phyloP scores from a whole-genome alignment of 2,113 vertebrate genomes.

The Gambusia affinis region DNA sequence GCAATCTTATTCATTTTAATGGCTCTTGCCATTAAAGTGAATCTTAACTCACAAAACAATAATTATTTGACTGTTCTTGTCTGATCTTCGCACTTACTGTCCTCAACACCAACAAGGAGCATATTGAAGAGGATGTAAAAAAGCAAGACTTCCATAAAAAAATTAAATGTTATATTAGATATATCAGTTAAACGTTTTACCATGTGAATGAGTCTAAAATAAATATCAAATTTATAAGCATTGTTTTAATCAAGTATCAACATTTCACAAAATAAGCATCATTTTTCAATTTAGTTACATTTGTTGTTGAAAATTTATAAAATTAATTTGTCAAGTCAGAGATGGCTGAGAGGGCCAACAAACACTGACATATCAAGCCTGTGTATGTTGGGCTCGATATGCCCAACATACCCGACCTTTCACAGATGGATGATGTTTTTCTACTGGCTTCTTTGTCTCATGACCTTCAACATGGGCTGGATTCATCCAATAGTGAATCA shows the following conservation, averaged over 20 bases:
- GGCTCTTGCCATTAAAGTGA: neutral
- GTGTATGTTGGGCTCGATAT: no score
- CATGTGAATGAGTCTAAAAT: neutral
- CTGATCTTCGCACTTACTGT: neutral
- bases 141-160: neutral
- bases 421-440: no score
- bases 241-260: neutral
- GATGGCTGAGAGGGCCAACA: no score
- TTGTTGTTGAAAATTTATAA: no score
- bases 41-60: neutral
- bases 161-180: neutral
- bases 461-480: no score
- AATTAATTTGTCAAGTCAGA: neutral
- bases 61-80: neutral
- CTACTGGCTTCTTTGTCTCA: no score
- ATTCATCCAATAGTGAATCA: no score
- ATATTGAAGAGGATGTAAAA: neutral
- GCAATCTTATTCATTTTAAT: neutral
- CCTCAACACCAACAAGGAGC: neutral
- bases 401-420: no score
- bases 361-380: no score
- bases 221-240: neutral
- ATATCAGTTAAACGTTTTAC: neutral
- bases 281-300: no score
- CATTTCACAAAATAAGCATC: neutral